Base-by-base conservation (phyloP, 2,113 vertebrate genomes). In the Serilophus lunatus region DNA sequence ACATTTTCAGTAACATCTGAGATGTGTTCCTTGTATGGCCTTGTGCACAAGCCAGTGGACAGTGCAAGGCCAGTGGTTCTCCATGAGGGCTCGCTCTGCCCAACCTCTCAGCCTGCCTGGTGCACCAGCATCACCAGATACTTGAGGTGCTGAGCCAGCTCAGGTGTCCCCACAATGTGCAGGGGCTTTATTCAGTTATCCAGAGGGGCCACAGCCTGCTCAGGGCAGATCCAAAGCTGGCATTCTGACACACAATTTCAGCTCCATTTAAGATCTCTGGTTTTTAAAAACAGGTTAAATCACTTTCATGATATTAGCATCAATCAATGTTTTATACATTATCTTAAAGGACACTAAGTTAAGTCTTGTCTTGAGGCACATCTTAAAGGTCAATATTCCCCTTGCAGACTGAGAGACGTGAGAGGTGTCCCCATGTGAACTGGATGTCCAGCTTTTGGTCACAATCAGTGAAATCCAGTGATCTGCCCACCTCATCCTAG, bases 191-290 rank as follows among this genome's bases (percentile, higher is more conserved):
- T 7, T n/a, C 42, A 7, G 22, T 53, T 36, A 12, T 38, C 40
- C 1, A 0, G 23, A 60, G 56, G 15, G 16, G 9, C 13, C 54
- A 35, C 1, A 29, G 0, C 71, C 14, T 22, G 31, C 29, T 35
- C 65, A 15, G 23, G 60, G 66, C 56, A 82, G 11, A 33, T 14
- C n/a, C 35, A 29, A n/a, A 45, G 13, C 42, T 42, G 33, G 4
- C 16, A 4, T 18, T 19, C 71, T 53, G 71, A 69, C 25, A 6
- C 4, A 13, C 31, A 77, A 36, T 72, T 60, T 44, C 7, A 2
- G 64, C 26, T 86, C 13, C 31, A 29, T 51, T 70, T 54, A 42
- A 71, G 57, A n/a, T 28, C 24, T 26, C 38, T 45, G 12, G 20
- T 66, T 71, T 86, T 78, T 9, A 66, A 40, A 49, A 60, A 61